Conservation (phyloP, 1,140 invertebrate species). For the Aethina tumida region DNA sequence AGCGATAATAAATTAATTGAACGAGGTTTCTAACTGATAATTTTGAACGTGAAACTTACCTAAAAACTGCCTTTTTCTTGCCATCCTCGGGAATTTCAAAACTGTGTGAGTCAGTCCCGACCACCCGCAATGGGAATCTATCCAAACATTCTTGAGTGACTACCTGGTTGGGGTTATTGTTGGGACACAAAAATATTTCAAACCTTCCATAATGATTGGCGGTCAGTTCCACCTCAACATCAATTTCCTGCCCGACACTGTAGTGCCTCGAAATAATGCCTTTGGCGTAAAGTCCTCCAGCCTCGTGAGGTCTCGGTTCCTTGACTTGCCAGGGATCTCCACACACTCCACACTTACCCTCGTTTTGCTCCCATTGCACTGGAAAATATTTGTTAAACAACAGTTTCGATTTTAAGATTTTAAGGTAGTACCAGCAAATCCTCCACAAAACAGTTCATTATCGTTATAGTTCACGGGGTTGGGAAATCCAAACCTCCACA, state of each 20-base stretch:
- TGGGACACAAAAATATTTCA: slow-evolving; percentile 73
- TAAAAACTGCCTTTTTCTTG: slow-evolving; percentile 64
- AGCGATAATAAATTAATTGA: no score
- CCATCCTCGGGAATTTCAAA: slow-evolving; percentile 52
- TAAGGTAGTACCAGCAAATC: slow-evolving; percentile 60
- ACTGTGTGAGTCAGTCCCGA: slow-evolving; percentile 53
- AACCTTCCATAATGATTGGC: slow-evolving; percentile 84
- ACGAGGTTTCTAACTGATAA: no score
- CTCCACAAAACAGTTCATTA: slow-evolving; percentile 74
- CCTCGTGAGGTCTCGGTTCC: slow-evolving; percentile 72
- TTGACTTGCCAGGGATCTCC: slow-evolving; percentile 71
- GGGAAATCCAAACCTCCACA: slow-evolving; percentile 89
- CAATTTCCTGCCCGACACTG: slow-evolving; percentile 71
- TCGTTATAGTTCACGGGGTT: slow-evolving; percentile 93
- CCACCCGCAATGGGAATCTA: slow-evolving; percentile 59
- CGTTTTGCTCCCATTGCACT: slow-evolving; percentile 81
- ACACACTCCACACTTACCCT: slow-evolving; percentile 78
- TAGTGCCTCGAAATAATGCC: slow-evolving; percentile 75
- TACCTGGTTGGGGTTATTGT: slow-evolving; percentile 67
- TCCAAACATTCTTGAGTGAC: slow-evolving; percentile 76
- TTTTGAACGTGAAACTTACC: no score
- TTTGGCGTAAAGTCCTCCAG: slow-evolving; percentile 75
- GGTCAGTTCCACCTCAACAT: slow-evolving; percentile 77
- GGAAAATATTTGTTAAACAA: slow-evolving; percentile 18
- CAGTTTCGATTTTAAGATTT: not conserved